Percentiles rank a stretch among this genome's conserved stretches.
phyloP scores from a whole-genome alignment of 92 coral and sea anemone species.

The Scolanthus callimorphus region DNA sequence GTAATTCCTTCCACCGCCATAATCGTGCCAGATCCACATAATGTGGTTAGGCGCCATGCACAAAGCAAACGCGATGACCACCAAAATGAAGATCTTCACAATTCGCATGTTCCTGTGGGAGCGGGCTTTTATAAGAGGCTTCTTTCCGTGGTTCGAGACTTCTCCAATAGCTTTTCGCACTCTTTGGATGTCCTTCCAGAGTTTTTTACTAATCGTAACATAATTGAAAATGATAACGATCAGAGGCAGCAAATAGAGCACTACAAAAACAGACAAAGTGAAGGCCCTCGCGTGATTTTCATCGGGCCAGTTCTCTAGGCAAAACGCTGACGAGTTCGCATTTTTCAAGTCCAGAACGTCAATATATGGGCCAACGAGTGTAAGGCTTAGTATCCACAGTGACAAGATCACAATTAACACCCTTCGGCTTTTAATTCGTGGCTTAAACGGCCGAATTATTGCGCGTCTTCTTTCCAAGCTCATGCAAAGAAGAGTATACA shows the following conservation, averaged over 20 bases:
- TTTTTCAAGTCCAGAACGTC: constrained; percentile 40
- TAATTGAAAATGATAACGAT: constrained; percentile 68
- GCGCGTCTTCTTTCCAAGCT: constrained; percentile 78
- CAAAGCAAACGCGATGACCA: constrained; percentile 61
- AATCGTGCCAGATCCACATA: constrained; percentile 88
- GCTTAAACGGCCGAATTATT: constrained; percentile 67
- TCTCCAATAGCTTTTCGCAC: constrained; percentile 64
- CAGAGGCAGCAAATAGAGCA: constrained; percentile 58
- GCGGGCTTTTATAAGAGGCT: constrained; percentile 54
- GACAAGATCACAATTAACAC: constrained; percentile 30
- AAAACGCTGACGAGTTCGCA: constrained; percentile 13
- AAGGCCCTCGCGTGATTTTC: constrained; percentile 44
- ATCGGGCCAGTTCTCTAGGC: constrained; percentile 53
- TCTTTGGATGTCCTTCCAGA: constrained; percentile 75
- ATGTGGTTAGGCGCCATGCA: constrained; percentile 80
- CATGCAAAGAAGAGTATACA: constrained; percentile 72
- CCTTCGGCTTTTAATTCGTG: constrained; percentile 55
- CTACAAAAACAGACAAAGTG: constrained; percentile 60
- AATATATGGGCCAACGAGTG: constrained; percentile 63
- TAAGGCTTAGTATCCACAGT: constrained; percentile 55
- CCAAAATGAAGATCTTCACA: constrained; percentile 66
- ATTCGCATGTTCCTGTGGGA: constrained; percentile 82
- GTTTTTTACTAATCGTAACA: constrained; percentile 64
- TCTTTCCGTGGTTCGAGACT: constrained; percentile 34
- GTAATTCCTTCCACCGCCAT: constrained; percentile 43